Base-by-base conservation (phyloP, 2,113 vertebrate genomes). In the Lycocorax pyrrhopterus region DNA sequence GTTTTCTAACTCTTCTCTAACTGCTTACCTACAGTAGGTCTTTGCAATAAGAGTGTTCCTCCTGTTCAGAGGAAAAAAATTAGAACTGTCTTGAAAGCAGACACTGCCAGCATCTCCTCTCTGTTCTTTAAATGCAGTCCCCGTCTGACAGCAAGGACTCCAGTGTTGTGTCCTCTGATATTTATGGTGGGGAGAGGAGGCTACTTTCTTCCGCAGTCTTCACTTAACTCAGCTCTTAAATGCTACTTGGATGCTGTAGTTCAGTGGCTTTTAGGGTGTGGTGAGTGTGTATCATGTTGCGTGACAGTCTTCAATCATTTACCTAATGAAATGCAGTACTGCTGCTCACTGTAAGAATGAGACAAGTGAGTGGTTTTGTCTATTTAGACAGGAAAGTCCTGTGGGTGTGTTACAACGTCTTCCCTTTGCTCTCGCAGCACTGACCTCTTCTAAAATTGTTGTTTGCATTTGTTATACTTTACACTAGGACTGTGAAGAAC, bases 321-420 rank as follows among this genome's bases (percentile, higher is more conserved):
- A 32, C 14, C 9, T 63, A 7, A 20, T 37, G 33, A 71, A 84
- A 44, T 44, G 6, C 13, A 35, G 29, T 71, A 11, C 5, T 85
- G 11, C 60, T 78, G 18, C 25, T 96, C 7, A 13, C 25, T 67
- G 18, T 51, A 52, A 82, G 52, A 73, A 30, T 68, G 9, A 78
- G 46, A 71, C 19, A 44, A 16, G 23, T 6, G 5, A 35, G 4
- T 66, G 15, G 2, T 23, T 66, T 46, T 60, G 12, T 63, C 21
- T 62, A 0, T 60, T 59, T 77, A 46, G 12, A 55, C 5, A 26
- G 8, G 19, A 25, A 53, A 23, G 35, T 90, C 8, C 18, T 46
- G 5, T 63, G 8, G 3, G 4, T 67, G 4, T 67, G 4, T 71
- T 69, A 20, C 0, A 2, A 1, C 6, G 22, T 33, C 58, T 46